A percentile compares a stretch with the other conserved stretches of the same genome.
These are phyloP conservation scores for Temnopleurus reevesii DNA, from an alignment of 53 echinoderm and acorn worm genomes.

Conservation along the genomic window DNA sequence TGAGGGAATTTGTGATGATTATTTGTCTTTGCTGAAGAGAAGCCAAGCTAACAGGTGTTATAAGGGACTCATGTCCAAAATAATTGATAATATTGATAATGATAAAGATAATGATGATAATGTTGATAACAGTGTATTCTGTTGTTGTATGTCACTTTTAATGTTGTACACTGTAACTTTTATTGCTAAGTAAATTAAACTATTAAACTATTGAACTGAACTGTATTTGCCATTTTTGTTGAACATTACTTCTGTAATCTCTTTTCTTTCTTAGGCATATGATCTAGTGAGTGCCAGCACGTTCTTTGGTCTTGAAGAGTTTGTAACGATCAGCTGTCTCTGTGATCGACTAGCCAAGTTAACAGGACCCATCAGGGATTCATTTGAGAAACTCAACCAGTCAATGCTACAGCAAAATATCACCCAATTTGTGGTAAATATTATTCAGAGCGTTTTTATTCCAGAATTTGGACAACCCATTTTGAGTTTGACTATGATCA, in stretches of 20 bases:
- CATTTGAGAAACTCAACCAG: slow-evolving; percentile 65
- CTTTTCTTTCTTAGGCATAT: slow-evolving; percentile 61
- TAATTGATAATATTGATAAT: too few relatives aligned
- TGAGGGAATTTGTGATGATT: too few relatives aligned
- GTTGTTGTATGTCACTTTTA: neutral
- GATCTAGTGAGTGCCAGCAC: slow-evolving; percentile 78
- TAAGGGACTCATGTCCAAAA: too few relatives aligned
- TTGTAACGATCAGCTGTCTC: slow-evolving; percentile 80
- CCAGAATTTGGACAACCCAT: too few relatives aligned
- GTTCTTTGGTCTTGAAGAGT: slow-evolving; percentile 88
- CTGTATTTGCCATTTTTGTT: neutral
- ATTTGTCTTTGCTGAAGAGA: too few relatives aligned
- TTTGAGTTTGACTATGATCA: too few relatives aligned
- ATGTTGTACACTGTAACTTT: neutral
- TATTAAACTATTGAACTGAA: neutral
- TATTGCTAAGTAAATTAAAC: too few relatives aligned
- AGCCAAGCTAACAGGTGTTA: too few relatives aligned
- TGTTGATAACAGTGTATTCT: too few relatives aligned
- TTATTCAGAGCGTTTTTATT: too few relatives aligned
- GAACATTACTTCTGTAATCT: neutral
- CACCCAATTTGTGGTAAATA: slow-evolving; percentile 80
- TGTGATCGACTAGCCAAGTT: slow-evolving; percentile 68
- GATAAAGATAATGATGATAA: too few relatives aligned
- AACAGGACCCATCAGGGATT: slow-evolving; percentile 51
- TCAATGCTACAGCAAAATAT: slow-evolving; percentile 63